Conservation (phyloP, 2,113 vertebrate genomes). For the Uria lomvia region DNA sequence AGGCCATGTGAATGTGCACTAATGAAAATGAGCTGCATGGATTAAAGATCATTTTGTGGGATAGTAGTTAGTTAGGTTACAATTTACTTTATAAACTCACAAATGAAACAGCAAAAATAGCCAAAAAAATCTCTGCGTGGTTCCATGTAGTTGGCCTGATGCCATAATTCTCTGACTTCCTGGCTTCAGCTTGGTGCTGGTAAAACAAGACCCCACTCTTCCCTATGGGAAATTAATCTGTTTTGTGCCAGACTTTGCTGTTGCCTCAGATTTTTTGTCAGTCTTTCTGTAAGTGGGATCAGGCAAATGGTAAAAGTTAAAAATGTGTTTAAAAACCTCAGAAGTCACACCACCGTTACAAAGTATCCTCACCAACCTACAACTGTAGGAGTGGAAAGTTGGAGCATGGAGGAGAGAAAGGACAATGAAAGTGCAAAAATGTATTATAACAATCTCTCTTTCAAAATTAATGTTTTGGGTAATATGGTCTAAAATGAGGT, state of each 20-base stretch:
- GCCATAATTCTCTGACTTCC: neutral
- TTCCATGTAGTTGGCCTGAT: neutral
- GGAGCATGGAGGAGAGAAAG: neutral
- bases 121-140: neutral
- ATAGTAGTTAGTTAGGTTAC: neutral
- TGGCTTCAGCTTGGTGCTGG: neutral
- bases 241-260: neutral
- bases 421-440: neutral
- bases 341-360: neutral
- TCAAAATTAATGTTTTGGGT: neutral
- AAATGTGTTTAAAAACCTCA: neutral
- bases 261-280: neutral
- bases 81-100: neutral
- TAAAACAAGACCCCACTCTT: neutral
- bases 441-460: neutral
- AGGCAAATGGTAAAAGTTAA: neutral
- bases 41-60: neutral
- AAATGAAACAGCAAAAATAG: neutral
- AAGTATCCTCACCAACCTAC: neutral
- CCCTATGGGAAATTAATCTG: neutral
- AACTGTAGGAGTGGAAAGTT: neutral
- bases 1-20: neutral
- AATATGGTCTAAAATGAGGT: neutral
- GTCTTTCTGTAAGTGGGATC: neutral
- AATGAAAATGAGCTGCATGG: neutral